Percentiles rank a stretch among this genome's conserved stretches.
These are phyloP conservation scores for Callosobruchus maculatus DNA, from an alignment of 2,888 invertebrate genomes.

Conservation along the genomic window DNA sequence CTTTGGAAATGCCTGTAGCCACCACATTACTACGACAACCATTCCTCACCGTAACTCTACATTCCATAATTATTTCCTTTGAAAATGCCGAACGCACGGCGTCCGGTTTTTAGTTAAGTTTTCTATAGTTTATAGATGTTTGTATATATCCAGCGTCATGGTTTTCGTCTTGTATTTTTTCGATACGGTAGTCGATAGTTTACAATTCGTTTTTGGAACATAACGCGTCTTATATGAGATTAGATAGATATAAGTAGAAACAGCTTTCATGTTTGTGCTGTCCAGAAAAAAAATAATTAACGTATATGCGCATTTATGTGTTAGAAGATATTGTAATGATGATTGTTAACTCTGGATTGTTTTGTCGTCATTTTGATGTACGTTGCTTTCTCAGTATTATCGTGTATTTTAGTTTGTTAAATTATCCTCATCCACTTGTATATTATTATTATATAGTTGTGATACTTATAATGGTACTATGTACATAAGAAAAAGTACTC, in stretches of 20 bases:
- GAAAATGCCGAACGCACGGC: conserved; percentile 3
- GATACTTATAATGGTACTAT: conserved; percentile 4
- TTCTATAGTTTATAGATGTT: conserved; percentile 30
- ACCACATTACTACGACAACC: neutral
- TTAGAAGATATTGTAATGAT: conserved; percentile 26
- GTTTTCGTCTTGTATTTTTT: neutral
- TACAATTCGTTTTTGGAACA: conserved; percentile 16
- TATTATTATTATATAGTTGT: neutral
- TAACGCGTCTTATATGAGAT: conserved; percentile 20
- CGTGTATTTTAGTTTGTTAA: neutral
- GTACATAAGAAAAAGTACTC: conserved; percentile 15
- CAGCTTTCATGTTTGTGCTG: conserved; percentile 43
- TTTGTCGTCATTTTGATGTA: conserved; percentile 44
- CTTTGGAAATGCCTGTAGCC: no score
- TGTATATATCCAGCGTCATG: neutral
- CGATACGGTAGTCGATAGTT: neutral
- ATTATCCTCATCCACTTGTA: neutral
- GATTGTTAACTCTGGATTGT: conserved; percentile 11
- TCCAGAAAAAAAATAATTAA: conserved; percentile 1
- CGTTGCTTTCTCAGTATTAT: neutral
- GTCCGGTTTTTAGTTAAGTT: conserved; percentile 28
- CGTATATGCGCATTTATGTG: conserved; percentile 41
- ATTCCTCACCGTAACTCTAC: conserved; percentile 6
- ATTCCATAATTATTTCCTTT: conserved; percentile 35
- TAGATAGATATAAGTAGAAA: conserved; percentile 26